Percentiles rank a stretch among this genome's conserved stretches.
Conservation (phyloP, 2,888 invertebrate genomes). For the Stenodema calcarata region DNA sequence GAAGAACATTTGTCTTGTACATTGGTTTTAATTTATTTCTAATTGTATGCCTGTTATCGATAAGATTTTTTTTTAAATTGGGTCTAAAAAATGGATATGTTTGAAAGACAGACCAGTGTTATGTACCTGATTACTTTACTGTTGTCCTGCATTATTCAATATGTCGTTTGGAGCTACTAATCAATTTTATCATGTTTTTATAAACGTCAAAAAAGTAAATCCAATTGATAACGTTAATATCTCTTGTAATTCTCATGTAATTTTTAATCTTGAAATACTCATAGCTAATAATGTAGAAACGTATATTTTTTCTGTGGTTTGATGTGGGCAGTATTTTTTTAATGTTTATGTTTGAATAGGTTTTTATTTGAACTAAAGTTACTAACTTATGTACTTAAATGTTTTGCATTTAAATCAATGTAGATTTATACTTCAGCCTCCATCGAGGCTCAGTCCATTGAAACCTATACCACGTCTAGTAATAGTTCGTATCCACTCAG, state of each 20-base stretch:
- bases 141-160: constrained; percentile 5
- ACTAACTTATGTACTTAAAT: constrained; percentile 55
- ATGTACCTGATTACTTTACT: constrained; percentile 44
- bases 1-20: neutral
- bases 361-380: constrained; percentile 53
- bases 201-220: neutral
- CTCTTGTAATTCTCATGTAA: neutral
- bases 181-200: neutral
- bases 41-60: neutral
- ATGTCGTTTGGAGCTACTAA: constrained; percentile 33
- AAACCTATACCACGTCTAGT: neutral
- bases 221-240: neutral
- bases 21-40: neutral
- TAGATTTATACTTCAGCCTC: neutral
- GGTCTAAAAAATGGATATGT: neutral
- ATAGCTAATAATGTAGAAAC: constrained; percentile 22
- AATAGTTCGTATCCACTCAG: neutral
- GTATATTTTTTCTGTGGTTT: neutral
- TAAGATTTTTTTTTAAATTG: neutral
- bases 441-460: neutral
- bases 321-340: constrained; percentile 36
- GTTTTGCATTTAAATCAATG: constrained; percentile 51
- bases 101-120: constrained; percentile 35
- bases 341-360: constrained; percentile 31
- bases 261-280: constrained; percentile 40